Percentiles rank a stretch among this genome's conserved stretches.
Conservation (phyloP, 2,888 invertebrate species). For the Sacculina carcini region DNA sequence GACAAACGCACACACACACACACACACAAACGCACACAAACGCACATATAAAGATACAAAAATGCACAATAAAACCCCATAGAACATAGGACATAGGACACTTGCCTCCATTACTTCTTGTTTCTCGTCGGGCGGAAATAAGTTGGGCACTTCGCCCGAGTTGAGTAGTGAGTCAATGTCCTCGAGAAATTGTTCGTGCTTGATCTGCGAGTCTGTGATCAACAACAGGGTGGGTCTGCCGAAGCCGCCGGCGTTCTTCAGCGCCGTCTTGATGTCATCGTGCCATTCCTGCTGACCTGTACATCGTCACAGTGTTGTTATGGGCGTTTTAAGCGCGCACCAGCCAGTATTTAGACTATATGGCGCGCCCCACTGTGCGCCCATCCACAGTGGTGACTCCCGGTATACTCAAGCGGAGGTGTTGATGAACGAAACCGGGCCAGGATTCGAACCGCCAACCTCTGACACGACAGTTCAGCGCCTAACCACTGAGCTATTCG, state of each 20-base stretch:
- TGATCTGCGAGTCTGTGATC: slow-evolving; percentile 43
- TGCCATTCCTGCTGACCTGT: slow-evolving; percentile 39
- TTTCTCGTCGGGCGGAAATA: slow-evolving; percentile 53
- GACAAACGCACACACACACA: too few species aligned
- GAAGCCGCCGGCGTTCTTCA: slow-evolving; percentile 46
- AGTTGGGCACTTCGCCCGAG: slow-evolving; percentile 61
- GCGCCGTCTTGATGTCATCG: slow-evolving; percentile 42
- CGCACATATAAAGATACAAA: too few species aligned
- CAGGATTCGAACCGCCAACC: too few species aligned
- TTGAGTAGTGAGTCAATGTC: slow-evolving; percentile 58
- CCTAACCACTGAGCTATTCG: too few species aligned
- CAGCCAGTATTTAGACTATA: too few species aligned
- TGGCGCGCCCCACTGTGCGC: too few species aligned
- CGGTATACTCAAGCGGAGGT: too few species aligned
- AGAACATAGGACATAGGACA: slow-evolving; percentile 21
- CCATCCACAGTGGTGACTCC: too few species aligned
- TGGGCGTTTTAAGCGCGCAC: not conserved
- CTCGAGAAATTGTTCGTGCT: slow-evolving; percentile 48
- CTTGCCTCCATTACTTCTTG: slow-evolving; percentile 60
- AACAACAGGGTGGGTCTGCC: slow-evolving; percentile 55
- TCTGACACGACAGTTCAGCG: too few species aligned
- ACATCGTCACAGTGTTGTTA: slow-evolving; percentile 12
- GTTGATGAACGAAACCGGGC: too few species aligned
- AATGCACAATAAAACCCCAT: too few species aligned
- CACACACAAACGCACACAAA: too few species aligned